phyloP scores from a whole-genome alignment of 2,888 invertebrate species.

The Acrocyrtus sp. region DNA sequence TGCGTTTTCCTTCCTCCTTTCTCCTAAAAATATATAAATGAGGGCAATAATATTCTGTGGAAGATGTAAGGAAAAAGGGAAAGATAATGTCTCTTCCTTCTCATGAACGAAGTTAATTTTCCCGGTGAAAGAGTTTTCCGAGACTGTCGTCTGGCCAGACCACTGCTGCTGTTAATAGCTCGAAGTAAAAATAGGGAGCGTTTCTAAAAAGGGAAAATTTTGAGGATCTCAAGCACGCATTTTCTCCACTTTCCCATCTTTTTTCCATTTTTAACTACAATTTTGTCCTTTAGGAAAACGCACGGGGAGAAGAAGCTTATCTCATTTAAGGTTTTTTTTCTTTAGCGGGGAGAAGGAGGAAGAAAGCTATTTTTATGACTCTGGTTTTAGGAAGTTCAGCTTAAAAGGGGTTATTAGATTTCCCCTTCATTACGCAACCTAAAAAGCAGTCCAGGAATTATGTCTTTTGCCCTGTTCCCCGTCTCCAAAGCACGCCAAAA shows the following conservation, averaged over 20 bases:
- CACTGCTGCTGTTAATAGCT: constrained; percentile 38
- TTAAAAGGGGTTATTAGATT: constrained; percentile 26
- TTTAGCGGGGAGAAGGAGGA: not conserved
- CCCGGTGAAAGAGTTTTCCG: no score
- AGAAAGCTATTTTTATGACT: constrained; percentile 6
- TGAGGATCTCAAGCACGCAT: no score
- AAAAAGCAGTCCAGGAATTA: no score
- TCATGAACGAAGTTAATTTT: constrained; percentile 29
- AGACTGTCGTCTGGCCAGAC: no score
- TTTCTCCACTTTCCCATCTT: not conserved
- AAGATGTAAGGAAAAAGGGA: not conserved
- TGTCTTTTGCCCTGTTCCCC: no score
- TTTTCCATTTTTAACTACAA: not conserved
- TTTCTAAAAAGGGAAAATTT: not conserved
- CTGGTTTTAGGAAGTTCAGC: not conserved
- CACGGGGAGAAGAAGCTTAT: no score
- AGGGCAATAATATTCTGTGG: constrained; percentile 16
- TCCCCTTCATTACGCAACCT: no score
- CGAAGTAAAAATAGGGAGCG: not conserved
- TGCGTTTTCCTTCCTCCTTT: not conserved
- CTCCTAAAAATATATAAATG: no score
- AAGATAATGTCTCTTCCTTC: constrained; percentile 21
- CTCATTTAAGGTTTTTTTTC: not conserved
- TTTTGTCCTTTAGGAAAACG: no score
- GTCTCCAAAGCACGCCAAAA: no score